phyloP scores from a whole-genome alignment of 2,888 invertebrate genomes.

The Ormia ochracea region DNA sequence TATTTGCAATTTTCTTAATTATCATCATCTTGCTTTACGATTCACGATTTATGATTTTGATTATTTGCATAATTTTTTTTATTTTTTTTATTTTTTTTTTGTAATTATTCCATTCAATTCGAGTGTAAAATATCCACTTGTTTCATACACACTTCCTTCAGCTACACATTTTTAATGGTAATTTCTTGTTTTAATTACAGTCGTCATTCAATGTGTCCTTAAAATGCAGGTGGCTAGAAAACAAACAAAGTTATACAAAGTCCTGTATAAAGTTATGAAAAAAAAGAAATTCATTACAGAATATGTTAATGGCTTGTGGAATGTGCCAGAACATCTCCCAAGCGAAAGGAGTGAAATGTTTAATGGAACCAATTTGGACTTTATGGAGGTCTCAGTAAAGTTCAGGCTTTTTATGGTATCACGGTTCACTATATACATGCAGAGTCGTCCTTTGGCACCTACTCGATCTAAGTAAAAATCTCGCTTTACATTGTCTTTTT shows the following conservation, averaged over 20 bases:
- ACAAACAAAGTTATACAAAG: background rate
- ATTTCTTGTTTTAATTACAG: background rate
- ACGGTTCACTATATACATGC: too few species aligned
- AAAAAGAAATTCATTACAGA: slow-evolving; percentile 59
- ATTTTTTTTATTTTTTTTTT: too few species aligned
- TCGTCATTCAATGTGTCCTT: slow-evolving; percentile 33
- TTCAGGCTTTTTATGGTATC: too few species aligned
- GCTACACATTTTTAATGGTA: slow-evolving; percentile 29
- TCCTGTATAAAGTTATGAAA: slow-evolving; percentile 45
- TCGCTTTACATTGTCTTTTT: too few species aligned
- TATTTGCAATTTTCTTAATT: slow-evolving; percentile 52
- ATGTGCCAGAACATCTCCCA: too few species aligned
- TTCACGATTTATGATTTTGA: background rate
- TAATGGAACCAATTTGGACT: background rate
- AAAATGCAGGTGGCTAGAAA: slow-evolving; percentile 41
- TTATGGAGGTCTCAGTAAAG: too few species aligned
- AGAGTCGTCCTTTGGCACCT: too few species aligned
- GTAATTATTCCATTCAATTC: slow-evolving; percentile 75
- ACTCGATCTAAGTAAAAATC: too few species aligned
- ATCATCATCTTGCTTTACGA: background rate
- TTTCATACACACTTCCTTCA: background rate
- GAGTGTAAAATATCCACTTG: slow-evolving; percentile 54
- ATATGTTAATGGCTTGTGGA: slow-evolving; percentile 61
- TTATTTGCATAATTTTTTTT: slow-evolving; percentile 76
- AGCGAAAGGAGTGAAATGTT: too few species aligned